Conservation (phyloP, 2,888 invertebrate genomes). For the Drosophila neotestacea region DNA sequence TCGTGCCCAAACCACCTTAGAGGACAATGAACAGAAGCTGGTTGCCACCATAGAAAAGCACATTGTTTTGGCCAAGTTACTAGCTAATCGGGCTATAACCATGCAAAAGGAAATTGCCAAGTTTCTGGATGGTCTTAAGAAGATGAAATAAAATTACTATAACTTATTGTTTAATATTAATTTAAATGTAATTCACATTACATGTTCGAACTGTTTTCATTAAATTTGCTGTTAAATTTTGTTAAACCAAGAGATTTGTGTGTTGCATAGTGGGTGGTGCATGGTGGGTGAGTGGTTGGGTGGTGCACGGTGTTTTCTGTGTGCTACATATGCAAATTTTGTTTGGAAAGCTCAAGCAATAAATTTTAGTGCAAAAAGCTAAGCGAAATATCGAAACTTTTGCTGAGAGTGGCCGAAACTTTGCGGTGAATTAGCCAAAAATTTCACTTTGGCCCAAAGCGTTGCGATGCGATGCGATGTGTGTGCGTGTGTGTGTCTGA, state of each 20-base stretch:
- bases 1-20: background rate
- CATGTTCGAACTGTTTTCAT: constrained; percentile 48
- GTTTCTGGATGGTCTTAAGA: constrained; percentile 45
- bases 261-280: background rate
- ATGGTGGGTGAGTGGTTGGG: background rate
- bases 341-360: constrained; percentile 53
- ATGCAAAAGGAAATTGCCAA: constrained; percentile 58
- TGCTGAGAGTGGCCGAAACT: constrained; percentile 54
- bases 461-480: constrained; percentile 12
- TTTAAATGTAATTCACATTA: constrained; percentile 20
- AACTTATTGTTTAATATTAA: constrained; percentile 6
- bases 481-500: constrained; percentile 24
- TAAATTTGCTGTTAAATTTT: constrained; percentile 68
- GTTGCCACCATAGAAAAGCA: constrained; percentile 61
- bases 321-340: constrained; percentile 57
- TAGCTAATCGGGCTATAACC: constrained; percentile 51
- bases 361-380: constrained; percentile 60
- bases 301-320: constrained; percentile 3
- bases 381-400: constrained; percentile 68
- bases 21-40: constrained; percentile 20
- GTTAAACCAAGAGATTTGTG: constrained; percentile 3
- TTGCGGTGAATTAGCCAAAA: constrained; percentile 64
- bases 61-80: constrained; percentile 51
- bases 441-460: constrained; percentile 49
- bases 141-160: constrained; percentile 2